phyloP scores from a whole-genome alignment of 1,140 invertebrate species.

The Achroia grisella region DNA sequence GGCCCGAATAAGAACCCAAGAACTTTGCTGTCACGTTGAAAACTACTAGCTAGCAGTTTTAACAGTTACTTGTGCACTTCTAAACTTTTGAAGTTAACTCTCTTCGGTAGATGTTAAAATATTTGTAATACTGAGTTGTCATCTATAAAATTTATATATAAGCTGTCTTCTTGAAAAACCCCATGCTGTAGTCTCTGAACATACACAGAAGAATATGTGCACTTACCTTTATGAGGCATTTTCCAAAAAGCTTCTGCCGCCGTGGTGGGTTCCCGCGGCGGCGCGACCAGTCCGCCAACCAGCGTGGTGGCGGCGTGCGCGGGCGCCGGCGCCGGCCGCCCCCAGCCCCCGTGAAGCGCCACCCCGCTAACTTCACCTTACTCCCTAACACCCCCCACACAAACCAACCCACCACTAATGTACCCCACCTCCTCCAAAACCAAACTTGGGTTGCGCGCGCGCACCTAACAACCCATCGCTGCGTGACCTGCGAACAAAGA shows the following conservation, averaged over 20 bases:
- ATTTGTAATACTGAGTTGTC: no score
- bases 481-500: constrained; percentile 54
- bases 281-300: constrained; percentile 68
- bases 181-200: no score
- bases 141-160: no score
- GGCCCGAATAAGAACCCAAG: constrained; percentile 13
- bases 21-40: constrained; percentile 14
- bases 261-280: constrained; percentile 75
- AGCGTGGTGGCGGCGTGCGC: constrained; percentile 74
- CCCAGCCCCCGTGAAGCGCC: constrained; percentile 62
- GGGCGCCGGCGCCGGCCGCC: constrained; percentile 67
- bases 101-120: constrained; percentile 23
- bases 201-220: not conserved
- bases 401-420: constrained; percentile 9
- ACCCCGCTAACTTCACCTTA: constrained; percentile 25
- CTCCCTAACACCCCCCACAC: constrained; percentile 11
- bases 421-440: constrained; percentile 5
- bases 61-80: constrained; percentile 15
- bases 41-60: constrained; percentile 17
- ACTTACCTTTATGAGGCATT: constrained; percentile 81
- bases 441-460: constrained; percentile 3
- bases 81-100: constrained; percentile 15
- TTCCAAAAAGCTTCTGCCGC: constrained; percentile 80
- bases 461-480: constrained; percentile 10
- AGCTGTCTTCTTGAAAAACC: no score